Evolutionary conservation across 2,113 vertebrate genomes (phyloP).

Genomic region (Balaeniceps rex): DNA sequence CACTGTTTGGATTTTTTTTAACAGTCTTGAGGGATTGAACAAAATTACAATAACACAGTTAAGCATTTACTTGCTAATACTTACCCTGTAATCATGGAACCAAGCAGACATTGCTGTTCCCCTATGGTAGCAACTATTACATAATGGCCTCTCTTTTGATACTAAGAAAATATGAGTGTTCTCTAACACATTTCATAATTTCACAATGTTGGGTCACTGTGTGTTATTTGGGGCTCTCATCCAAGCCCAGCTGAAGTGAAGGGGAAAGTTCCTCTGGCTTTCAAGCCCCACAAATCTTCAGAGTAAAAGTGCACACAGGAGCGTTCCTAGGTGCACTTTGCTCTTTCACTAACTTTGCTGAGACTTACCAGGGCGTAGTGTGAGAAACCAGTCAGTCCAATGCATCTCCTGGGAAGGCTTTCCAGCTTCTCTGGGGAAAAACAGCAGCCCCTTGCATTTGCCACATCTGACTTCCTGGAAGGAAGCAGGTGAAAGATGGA

Average conservation of each 20-base stretch:
- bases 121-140: neutral
- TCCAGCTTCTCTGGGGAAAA: neutral
- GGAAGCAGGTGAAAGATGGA: neutral
- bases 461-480: neutral
- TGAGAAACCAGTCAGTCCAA: neutral
- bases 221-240: neutral
- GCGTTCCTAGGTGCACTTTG: accelerated
- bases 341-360: neutral
- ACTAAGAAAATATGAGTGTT: neutral
- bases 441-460: neutral
- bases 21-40: neutral
- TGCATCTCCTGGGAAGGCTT: neutral
- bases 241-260: neutral
- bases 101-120: neutral
- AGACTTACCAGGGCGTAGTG: accelerated
- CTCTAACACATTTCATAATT: neutral
- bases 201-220: neutral
- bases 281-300: neutral
- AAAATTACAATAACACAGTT: neutral
- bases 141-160: neutral
- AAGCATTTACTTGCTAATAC: neutral
- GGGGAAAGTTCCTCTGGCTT: neutral
- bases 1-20: neutral
- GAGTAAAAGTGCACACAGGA: accelerated
- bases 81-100: neutral